Conservation (phyloP, 2,797 vertebrate species). For the Microcaecilia unicolor region DNA sequence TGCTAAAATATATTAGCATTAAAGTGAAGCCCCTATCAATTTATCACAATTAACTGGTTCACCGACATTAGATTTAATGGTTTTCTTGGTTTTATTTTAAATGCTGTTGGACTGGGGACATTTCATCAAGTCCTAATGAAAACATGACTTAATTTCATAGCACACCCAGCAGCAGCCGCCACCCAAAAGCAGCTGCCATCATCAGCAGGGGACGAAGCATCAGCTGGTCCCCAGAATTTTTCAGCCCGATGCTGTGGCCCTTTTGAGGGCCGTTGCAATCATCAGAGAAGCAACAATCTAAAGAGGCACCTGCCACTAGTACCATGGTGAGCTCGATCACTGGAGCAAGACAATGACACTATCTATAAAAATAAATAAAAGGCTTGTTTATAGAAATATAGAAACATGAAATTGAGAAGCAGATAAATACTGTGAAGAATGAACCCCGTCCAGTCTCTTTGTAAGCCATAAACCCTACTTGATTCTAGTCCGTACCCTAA, state of each 20-base stretch:
- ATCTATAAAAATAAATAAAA: constrained; percentile 44
- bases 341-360: constrained; percentile 73
- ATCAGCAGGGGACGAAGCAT: constrained; percentile 32
- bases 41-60: too few species aligned
- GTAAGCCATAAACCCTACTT: too few species aligned
- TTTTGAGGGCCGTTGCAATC: constrained; percentile 67
- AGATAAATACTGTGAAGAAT: too few species aligned
- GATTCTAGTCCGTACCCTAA: too few species aligned
- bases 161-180: constrained; percentile 29
- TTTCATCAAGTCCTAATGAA: too few species aligned
- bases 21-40: too few species aligned
- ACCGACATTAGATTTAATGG: too few species aligned
- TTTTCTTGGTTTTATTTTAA: too few species aligned
- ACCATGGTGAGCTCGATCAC: constrained; percentile 57
- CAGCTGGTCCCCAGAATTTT: constrained; percentile 6
- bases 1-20: too few species aligned
- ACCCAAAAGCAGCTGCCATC: constrained; percentile 27
- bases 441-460: too few species aligned
- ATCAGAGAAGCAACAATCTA: constrained; percentile 69
- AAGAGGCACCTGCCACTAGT: constrained; percentile 45
- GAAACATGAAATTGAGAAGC: too few species aligned
- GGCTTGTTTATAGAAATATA: not conserved
- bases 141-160: constrained; percentile 29
- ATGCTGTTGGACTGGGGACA: too few species aligned
- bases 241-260: constrained; percentile 32